Evolutionary conservation across 2,113 vertebrate species (phyloP).

Genomic region (Cisticola juncidis): DNA sequence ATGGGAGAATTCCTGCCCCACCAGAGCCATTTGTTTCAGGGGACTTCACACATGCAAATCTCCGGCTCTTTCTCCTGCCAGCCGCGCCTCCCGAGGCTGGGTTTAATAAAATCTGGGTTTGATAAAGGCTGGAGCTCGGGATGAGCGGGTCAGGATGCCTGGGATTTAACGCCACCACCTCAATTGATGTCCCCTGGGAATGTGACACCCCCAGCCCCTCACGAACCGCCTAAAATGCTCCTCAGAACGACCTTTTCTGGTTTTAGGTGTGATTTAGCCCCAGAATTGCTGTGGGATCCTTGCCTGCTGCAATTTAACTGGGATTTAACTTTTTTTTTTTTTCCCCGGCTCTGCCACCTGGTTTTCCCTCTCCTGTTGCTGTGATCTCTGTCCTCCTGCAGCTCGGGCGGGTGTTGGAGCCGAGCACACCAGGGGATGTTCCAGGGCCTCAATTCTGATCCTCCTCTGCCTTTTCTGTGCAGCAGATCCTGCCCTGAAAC

Average conservation of each 20-base stretch:
- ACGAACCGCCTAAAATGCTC: neutral
- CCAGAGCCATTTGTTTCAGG: neutral
- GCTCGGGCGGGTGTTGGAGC: neutral
- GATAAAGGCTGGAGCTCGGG: no score
- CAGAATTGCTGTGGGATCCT: accelerated
- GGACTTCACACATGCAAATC: neutral
- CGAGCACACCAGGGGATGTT: accelerated
- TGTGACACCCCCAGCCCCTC: neutral
- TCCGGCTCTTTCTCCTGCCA: neutral
- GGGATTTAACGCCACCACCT: neutral
- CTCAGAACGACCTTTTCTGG: neutral
- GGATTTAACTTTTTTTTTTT: neutral
- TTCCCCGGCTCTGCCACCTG: accelerated
- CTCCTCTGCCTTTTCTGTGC: neutral
- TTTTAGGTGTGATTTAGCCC: neutral
- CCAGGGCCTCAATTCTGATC: neutral
- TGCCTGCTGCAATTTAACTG: neutral
- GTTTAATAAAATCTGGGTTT: neutral
- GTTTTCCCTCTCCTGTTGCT: neutral
- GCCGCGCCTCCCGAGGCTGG: neutral
- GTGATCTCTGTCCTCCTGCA: neutral
- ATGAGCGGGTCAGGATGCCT: neutral
- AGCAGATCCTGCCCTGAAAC: neutral
- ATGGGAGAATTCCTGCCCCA: neutral
- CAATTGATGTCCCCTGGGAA: neutral